Evolutionary conservation across 2,888 invertebrate genomes (phyloP).

Genomic region (Dolichopus griseipennis): DNA sequence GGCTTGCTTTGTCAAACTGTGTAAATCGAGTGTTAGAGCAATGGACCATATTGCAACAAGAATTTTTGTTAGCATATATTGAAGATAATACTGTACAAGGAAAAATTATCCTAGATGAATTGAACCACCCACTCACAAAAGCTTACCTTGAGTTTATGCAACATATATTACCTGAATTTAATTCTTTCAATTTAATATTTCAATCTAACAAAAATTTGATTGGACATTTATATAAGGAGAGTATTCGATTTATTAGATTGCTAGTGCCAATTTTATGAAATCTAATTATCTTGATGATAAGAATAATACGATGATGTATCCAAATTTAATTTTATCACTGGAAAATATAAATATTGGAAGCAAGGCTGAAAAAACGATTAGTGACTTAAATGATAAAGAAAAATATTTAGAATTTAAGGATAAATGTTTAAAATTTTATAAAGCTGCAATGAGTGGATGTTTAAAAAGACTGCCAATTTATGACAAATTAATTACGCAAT

Average conservation of each 20-base stretch:
- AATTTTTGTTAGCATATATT: neutral
- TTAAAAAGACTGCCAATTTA: no score
- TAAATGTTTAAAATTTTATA: no score
- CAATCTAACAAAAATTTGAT: neutral
- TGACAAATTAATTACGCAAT: no score
- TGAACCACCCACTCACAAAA: neutral
- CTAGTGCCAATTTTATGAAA: neutral
- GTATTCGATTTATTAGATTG: neutral
- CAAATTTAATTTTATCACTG: neutral
- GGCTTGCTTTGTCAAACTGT: slow-evolving; percentile 2
- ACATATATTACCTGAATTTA: neutral
- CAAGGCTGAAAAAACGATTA: neutral
- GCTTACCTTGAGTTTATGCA: slow-evolving; percentile 3
- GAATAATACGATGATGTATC: neutral
- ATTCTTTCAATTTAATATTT: neutral
- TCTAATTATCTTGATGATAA: neutral
- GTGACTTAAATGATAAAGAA: no score
- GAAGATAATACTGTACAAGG: neutral
- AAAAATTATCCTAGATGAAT: neutral
- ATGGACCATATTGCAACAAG: neutral
- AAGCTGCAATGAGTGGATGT: no score
- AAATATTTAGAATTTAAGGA: no score
- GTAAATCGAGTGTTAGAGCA: neutral
- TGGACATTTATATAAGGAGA: neutral
- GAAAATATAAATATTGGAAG: slow-evolving; percentile 4